These are phyloP conservation scores for Rhombomys opimus DNA, from an alignment of 2,113 vertebrate species.

Conservation along the genomic window DNA sequence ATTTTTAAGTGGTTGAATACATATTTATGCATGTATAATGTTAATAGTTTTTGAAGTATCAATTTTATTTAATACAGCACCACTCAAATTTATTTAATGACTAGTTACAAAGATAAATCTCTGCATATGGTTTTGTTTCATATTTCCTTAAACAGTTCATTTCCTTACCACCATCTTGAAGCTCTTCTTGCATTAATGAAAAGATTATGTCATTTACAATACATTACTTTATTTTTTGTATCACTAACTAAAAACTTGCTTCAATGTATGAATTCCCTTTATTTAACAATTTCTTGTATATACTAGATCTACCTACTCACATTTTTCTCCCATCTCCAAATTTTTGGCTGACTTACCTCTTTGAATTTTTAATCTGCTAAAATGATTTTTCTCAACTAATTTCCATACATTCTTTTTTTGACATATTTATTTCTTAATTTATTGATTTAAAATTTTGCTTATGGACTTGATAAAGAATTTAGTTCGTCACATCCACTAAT, in stretches of 20 bases:
- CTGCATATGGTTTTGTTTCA: neutral
- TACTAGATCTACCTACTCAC: neutral
- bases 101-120: neutral
- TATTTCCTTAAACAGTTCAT: slow-evolving; percentile 24
- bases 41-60: neutral
- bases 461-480: no score
- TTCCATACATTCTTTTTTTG: neutral
- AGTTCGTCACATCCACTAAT: no score
- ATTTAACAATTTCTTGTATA: neutral
- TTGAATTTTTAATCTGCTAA: neutral
- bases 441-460: no score
- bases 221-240: neutral
- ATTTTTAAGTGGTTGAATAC: neutral
- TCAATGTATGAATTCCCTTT: neutral
- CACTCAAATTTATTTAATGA: no score
- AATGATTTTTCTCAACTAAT: neutral
- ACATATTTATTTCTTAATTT: no score
- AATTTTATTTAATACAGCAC: neutral
- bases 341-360: neutral
- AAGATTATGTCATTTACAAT: neutral
- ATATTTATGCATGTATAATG: neutral
- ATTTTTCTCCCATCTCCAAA: neutral
- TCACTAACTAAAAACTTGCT: neutral
- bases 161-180: neutral
- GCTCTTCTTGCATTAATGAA: neutral